Evolutionary conservation across 2,797 vertebrate genomes (phyloP), one percentile per base, ranked within the genome.

Genomic region (Sebastes jordani): DNA sequence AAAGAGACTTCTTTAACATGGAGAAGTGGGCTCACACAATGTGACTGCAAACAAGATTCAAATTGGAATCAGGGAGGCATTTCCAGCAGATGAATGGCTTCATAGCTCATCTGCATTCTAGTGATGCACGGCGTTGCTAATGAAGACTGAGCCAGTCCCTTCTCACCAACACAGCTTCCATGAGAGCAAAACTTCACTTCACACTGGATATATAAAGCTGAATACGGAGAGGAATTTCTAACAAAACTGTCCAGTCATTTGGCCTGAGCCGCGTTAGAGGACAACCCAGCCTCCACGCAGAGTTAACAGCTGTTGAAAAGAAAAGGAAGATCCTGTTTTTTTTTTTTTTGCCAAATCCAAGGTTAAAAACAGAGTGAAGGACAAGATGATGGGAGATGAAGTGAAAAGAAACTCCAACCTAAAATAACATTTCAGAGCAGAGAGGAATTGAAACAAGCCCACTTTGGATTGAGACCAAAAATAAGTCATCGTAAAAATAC

Each of bases 81-180:
- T 95, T 95, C 87, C 86, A 91, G 84, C 87, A 94, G 93, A 94
- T 93, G 93, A 95, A 95, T 94, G 90, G 92, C 85, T 94, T 91
- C 89, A 93, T 86, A 94, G 91, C 94, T 94, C 91, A 95, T 95
- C 91, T 94, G 92, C 92, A 95, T 96, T 95, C 94, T 87, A 87
- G 90, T 91, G 92, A 94, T 91, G 92, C 90, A 89, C 83, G 4
- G 87, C 77, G 62, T 87, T 72, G 81, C 91, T 95, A 95, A 96
- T 94, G 91, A 95, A 95, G 92, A 93, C 90, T 76, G 87, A 94
- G 91, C 83, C 86, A 74, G 85, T 89, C 90, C 78, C 79, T 82
- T 80, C 90, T 87, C 88, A 67, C 83, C 83, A 88, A 75, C 83
- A 82, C 75, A 4, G 73, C 88, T 81, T 88, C 81, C 62, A 76